Base-by-base conservation (phyloP, 1,140 invertebrate species). In the Spodoptera litura region DNA sequence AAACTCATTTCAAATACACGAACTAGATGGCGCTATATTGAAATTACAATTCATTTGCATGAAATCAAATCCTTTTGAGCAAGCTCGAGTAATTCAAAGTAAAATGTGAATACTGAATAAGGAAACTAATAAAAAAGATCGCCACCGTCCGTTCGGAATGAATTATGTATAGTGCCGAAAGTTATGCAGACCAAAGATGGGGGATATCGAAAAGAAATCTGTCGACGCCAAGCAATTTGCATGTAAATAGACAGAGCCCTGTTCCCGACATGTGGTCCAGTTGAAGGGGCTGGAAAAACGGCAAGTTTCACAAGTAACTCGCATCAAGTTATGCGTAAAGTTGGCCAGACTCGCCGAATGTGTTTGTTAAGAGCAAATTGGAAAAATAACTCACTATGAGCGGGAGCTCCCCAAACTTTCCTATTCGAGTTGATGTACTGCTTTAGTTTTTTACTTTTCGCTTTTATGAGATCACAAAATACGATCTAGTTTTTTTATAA, bases 261-360 rank as follows among this genome's bases (percentile, higher is more conserved):
- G 85, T 82, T 78, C 52, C 78, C 71, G 80, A 85, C 86, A 88
- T 87, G 81, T 87, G 87, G 84, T 78, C 71, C 62, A 76, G 44
- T 79, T 68, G 71, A 78, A 81, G 78, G 72, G 68, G 59, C 71
- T 49, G 75, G 62, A 58, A 75, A 82, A 85, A 81, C 78, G 61
- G 52, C 53, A 78, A 78, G 68, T 68, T 66, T 73, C 52, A n/a
- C 20, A 31, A 35, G 27, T 72, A 79, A 84, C 78, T 87, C 78
- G 38, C 38, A 72, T 55, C 62, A 89, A 91, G 82, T 89, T 91
- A 89, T 88, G 84, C 88, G 72, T 79, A 84, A 89, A 91, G 79
- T 89, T 91, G 25, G 68, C 55, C 56, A 59, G 44, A 62, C 66
- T 66, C 56, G 51, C 73, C 64, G 62, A 79, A 81, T 80, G 73